Evolutionary conservation across 2,797 vertebrate genomes (phyloP).

Genomic region (Zalophus californianus): DNA sequence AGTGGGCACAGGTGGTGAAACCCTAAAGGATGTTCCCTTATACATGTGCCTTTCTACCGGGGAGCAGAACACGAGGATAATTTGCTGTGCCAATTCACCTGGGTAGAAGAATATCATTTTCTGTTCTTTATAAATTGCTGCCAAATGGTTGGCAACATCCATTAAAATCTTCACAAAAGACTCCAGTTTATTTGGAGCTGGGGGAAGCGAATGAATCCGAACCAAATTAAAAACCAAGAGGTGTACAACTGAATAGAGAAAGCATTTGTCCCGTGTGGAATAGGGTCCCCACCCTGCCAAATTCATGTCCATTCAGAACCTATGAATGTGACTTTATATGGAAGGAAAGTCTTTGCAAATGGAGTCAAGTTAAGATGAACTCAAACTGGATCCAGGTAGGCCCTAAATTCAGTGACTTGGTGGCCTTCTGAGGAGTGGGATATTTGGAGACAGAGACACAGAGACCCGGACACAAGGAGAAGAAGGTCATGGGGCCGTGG

Average conservation of each 20-base stretch:
- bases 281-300: too few relatives aligned
- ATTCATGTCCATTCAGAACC: background rate
- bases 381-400: background rate
- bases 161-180: background rate
- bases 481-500: background rate
- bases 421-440: background rate
- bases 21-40: background rate
- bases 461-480: background rate
- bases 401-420: background rate
- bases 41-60: background rate
- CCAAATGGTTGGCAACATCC: background rate
- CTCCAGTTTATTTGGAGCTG: background rate
- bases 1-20: background rate
- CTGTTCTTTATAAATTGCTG: background rate
- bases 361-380: background rate
- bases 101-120: background rate
- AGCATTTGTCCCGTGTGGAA: background rate
- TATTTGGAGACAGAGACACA: background rate
- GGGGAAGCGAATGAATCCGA: background rate
- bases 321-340: background rate
- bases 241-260: background rate
- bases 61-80: background rate
- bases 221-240: background rate
- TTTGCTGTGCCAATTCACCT: background rate
- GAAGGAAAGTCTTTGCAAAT: background rate